A percentile compares a stretch with the other conserved stretches of the same genome.
Evolutionary conservation across 2,888 invertebrate species (phyloP).

Genomic region (Acanthosoma haemorrhoidale): DNA sequence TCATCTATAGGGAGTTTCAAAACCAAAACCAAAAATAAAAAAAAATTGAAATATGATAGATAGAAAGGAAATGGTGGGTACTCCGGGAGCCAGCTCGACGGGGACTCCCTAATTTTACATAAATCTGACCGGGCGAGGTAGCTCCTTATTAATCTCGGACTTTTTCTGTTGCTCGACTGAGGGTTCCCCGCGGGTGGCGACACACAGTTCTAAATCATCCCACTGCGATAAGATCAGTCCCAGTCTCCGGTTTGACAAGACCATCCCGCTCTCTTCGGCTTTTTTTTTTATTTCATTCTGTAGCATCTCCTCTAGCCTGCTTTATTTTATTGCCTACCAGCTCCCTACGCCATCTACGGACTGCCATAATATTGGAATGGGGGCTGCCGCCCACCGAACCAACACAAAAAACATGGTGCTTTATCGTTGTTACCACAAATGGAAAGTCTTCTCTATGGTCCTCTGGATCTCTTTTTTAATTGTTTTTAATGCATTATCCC

Average conservation of each 20-base stretch:
- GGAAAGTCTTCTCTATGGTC: not conserved
- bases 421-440: not conserved
- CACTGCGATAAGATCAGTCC: not conserved
- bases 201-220: not conserved
- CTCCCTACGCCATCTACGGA: not conserved
- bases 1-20: too few relatives aligned
- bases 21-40: too few relatives aligned
- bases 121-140: not conserved
- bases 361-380: not conserved
- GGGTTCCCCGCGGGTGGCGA: not conserved
- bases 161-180: not conserved
- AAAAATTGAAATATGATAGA: too few relatives aligned
- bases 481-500: too few relatives aligned
- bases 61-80: too few relatives aligned
- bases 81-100: too few relatives aligned
- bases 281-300: too few relatives aligned
- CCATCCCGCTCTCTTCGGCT: not conserved
- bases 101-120: not conserved
- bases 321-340: slow-evolving; percentile 4
- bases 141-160: not conserved
- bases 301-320: not conserved
- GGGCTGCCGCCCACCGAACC: not conserved
- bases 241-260: not conserved
- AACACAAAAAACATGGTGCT: not conserved
- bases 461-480: not conserved